phyloP scores from a whole-genome alignment of 2,113 vertebrate genomes.

The Gobio gobio region DNA sequence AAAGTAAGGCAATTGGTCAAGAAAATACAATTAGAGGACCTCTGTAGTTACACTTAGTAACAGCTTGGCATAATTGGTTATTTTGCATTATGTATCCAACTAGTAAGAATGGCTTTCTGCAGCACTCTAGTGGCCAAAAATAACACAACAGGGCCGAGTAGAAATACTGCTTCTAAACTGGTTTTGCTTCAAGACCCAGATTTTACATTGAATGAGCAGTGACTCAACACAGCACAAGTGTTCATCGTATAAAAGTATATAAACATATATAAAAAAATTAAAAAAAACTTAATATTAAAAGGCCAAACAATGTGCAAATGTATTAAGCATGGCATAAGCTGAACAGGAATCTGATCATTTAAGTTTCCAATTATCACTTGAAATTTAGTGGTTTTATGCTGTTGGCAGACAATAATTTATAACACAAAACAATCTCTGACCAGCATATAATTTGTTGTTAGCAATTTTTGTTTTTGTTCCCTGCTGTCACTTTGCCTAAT shows the following conservation, averaged over 20 bases:
- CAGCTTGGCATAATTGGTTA: conserved; percentile 3
- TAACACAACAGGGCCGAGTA: conserved; percentile 67
- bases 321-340: neutral
- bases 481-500: neutral
- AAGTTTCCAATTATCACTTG: neutral
- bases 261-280: neutral
- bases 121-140: conserved; percentile 83
- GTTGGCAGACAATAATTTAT: neutral
- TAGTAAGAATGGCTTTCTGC: conserved; percentile 69
- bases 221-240: neutral
- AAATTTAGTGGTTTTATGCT: neutral
- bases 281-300: neutral
- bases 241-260: neutral
- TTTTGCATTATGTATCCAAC: conserved; percentile 22
- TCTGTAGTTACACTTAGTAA: neutral
- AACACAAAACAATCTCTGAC: neutral
- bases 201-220: neutral
- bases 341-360: neutral
- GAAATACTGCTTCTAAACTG: neutral
- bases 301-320: neutral
- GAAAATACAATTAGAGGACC: neutral
- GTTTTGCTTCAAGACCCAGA: neutral
- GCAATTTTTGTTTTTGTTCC: neutral
- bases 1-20: neutral
- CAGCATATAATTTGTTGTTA: neutral